phyloP scores from a whole-genome alignment of 2,113 vertebrate species.

The Nothocercus nigrocapillus region DNA sequence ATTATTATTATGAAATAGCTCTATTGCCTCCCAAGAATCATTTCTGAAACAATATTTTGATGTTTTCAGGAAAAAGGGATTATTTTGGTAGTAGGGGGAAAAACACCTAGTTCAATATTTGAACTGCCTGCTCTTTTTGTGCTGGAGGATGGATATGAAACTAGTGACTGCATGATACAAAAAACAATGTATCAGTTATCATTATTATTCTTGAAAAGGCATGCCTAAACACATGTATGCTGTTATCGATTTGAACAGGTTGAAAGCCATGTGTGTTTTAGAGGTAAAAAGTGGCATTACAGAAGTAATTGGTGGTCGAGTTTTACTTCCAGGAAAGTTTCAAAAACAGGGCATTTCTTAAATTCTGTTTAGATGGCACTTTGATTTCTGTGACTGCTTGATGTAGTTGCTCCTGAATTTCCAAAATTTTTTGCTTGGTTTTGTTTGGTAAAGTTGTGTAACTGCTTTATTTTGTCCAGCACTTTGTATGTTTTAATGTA shows the following conservation, averaged over 20 bases:
- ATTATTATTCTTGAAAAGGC: neutral
- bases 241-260: neutral
- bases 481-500: rapidly evolving
- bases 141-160: neutral
- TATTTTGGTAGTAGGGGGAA: neutral
- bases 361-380: neutral
- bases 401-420: neutral
- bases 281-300: neutral
- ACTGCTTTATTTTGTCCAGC: neutral
- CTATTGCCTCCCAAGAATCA: neutral
- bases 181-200: neutral
- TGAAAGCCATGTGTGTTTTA: neutral
- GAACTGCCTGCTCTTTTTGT: neutral
- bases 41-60: neutral
- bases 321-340: neutral
- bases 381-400: neutral
- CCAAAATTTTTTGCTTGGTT: neutral
- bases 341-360: neutral
- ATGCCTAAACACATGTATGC: neutral
- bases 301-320: neutral
- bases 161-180: neutral
- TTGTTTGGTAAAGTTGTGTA: neutral
- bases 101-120: neutral
- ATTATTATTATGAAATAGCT: neutral
- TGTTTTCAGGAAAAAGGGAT: neutral